Evolutionary conservation across 2,797 vertebrate genomes (phyloP).

Genomic region (Taeniopygia guttata): DNA sequence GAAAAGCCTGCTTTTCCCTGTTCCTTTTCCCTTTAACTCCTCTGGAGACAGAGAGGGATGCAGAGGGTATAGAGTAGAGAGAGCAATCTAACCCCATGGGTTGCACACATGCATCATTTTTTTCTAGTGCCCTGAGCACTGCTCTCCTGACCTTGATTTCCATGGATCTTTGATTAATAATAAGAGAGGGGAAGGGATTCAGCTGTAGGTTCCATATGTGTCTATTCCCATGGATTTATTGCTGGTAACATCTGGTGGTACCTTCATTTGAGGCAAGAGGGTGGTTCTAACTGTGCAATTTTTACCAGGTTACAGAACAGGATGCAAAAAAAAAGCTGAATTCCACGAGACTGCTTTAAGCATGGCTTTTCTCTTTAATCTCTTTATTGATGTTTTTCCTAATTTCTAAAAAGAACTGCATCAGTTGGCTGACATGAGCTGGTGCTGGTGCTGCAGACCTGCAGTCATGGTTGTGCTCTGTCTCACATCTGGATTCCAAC

Average conservation of each 20-base stretch:
- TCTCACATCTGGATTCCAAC: neutral
- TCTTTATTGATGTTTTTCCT: neutral
- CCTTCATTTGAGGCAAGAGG: neutral
- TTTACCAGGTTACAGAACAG: neutral
- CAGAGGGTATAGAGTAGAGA: neutral
- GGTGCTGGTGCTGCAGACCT: accelerated
- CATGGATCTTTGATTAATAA: neutral
- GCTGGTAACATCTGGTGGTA: neutral
- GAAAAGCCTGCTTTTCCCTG: neutral
- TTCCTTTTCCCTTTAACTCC: neutral
- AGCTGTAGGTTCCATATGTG: neutral
- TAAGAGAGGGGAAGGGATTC: neutral
- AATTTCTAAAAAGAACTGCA: neutral
- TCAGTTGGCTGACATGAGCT: neutral
- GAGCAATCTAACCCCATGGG: accelerated
- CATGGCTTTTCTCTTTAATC: neutral
- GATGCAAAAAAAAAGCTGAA: neutral
- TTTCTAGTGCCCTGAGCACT: neutral
- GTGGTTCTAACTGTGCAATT: neutral
- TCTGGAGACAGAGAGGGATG: neutral
- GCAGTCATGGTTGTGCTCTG: neutral
- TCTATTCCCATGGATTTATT: neutral
- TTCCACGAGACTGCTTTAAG: neutral
- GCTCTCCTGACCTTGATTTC: neutral
- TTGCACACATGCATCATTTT: neutral